Evolutionary conservation across 1,140 invertebrate genomes (phyloP).

Genomic region (Dendrolimus kikuchii): DNA sequence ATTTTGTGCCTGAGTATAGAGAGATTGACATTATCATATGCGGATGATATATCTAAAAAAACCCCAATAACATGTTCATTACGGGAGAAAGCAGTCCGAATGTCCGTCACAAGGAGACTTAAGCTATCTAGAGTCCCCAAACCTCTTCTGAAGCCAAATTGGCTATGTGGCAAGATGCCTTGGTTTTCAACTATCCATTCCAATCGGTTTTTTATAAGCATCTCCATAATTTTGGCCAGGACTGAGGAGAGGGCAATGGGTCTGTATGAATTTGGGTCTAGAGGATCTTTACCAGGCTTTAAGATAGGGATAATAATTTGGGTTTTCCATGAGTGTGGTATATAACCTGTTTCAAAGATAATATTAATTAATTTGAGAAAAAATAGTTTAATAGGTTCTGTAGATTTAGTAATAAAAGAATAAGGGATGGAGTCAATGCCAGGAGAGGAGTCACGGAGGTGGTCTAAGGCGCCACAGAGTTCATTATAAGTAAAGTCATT

Average conservation of each 20-base stretch:
- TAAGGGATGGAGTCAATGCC: slow-evolving; percentile 14
- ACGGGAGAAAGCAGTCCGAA: too few species aligned
- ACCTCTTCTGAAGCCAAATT: slow-evolving; percentile 4
- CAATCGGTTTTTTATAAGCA: slow-evolving; percentile 11
- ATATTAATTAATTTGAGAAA: slow-evolving; percentile 1
- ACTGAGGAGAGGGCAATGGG: too few species aligned
- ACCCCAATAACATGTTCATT: not conserved
- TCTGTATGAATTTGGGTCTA: too few species aligned
- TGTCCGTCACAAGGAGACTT: too few species aligned
- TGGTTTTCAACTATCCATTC: slow-evolving; percentile 15
- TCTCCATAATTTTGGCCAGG: too few species aligned
- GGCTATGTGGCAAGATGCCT: slow-evolving; percentile 5
- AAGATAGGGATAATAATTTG: too few species aligned
- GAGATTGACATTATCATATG: slow-evolving; percentile 15
- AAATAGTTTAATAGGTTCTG: slow-evolving; percentile 3
- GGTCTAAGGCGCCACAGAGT: slow-evolving; percentile 7
- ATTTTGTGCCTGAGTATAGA: slow-evolving; percentile 10
- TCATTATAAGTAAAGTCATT: slow-evolving; percentile 11
- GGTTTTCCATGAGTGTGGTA: too few species aligned
- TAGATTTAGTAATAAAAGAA: slow-evolving; percentile 13
- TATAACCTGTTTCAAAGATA: too few species aligned
- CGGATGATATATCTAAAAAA: slow-evolving; percentile 13
- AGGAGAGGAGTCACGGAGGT: slow-evolving; percentile 11
- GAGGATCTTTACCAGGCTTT: too few species aligned
- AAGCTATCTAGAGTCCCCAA: not conserved